Conservation (phyloP, 1,140 invertebrate species). For the Homarus americanus region DNA sequence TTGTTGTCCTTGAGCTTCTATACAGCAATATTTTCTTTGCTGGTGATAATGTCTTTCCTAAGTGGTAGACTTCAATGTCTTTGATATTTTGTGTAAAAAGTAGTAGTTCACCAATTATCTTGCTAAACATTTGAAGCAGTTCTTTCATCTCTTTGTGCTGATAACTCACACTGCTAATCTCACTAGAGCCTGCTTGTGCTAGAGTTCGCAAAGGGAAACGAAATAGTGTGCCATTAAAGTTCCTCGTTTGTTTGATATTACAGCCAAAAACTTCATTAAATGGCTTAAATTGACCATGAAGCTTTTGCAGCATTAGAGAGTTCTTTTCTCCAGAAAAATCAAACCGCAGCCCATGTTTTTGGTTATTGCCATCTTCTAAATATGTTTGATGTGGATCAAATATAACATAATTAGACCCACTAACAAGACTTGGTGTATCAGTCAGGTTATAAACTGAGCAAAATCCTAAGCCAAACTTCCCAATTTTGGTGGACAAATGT, state of each 20-base stretch:
- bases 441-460: conserved; percentile 53
- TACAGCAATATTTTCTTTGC: conserved; percentile 18
- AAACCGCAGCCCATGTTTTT: conserved; percentile 12
- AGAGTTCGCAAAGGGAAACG: conserved; percentile 41
- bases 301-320: conserved; percentile 36
- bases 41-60: not conserved
- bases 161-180: conserved; percentile 42
- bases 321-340: conserved; percentile 25
- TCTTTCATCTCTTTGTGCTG: conserved; percentile 16
- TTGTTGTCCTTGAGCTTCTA: not conserved
- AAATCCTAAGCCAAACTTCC: conserved; percentile 56
- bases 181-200: conserved; percentile 9
- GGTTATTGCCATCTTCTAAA: not conserved
- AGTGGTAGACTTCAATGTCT: conserved; percentile 33
- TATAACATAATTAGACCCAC: conserved; percentile 44
- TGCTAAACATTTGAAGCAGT: conserved; percentile 36
- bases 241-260: not conserved
- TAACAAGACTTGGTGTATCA: conserved; percentile 43
- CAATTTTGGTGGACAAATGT: conserved; percentile 38
- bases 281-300: conserved; percentile 38
- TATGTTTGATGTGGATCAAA: conserved; percentile 49
- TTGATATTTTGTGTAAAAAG: conserved; percentile 52
- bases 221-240: conserved; percentile 38
- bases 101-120: conserved; percentile 38
- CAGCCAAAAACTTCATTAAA: conserved; percentile 49